Percentiles rank a stretch among this genome's conserved stretches.
Conservation (phyloP, 2,888 invertebrate genomes). For the Pharmacophagus antenor region DNA sequence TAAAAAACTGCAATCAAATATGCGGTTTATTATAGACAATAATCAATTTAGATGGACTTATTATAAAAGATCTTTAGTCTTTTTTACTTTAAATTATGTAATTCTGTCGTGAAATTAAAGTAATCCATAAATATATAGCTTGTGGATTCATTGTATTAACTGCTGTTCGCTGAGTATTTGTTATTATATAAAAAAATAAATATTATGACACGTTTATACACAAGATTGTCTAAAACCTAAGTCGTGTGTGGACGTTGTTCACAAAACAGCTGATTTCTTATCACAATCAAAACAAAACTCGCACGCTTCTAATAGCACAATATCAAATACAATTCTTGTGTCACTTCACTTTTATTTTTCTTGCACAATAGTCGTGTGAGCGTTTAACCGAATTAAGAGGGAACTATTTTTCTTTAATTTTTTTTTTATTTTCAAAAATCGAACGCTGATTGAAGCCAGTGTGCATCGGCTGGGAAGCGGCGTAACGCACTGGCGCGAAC, state of each 20-base stretch:
- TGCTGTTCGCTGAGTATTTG: constrained; percentile 20
- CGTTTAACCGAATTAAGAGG: constrained; percentile 35
- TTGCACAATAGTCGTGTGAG: constrained; percentile 61
- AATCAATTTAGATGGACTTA: too few species aligned
- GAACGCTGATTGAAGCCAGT: constrained; percentile 47
- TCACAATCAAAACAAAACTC: constrained; percentile 48
- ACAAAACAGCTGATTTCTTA: constrained; percentile 56
- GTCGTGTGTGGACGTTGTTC: constrained; percentile 41
- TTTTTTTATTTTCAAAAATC: constrained; percentile 38
- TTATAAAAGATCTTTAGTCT: too few species aligned
- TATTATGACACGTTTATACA: constrained; percentile 6
- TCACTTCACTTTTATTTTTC: constrained; percentile 58
- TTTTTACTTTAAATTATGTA: too few species aligned
- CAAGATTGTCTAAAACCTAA: constrained; percentile 15
- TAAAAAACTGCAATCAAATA: too few species aligned
- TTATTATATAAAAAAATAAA: not conserved
- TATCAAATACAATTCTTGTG: constrained; percentile 31
- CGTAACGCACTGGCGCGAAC: constrained; percentile 60
- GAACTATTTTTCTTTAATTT: not conserved
- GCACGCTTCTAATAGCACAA: constrained; percentile 40
- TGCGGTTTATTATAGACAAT: too few species aligned
- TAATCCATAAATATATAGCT: not conserved
- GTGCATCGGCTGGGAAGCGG: constrained; percentile 68
- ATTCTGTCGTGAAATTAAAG: not conserved
- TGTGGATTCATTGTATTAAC: not conserved